Percentiles rank a stretch among this genome's conserved stretches.
phyloP scores from a whole-genome alignment of 2,888 invertebrate species.

The Stenotaenia linearis region DNA sequence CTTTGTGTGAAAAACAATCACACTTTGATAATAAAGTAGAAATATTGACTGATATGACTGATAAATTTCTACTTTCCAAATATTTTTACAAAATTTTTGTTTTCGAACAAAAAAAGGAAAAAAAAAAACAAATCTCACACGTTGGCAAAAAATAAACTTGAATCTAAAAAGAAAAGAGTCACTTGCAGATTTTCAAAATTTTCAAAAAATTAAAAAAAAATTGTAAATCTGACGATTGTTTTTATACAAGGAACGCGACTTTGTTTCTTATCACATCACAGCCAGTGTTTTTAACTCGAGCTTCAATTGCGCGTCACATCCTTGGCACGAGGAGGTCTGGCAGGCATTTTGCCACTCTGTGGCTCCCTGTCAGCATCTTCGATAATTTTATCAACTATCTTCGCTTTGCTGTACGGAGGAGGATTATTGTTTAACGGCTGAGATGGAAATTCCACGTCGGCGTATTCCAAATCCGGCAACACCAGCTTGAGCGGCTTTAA shows the following conservation, averaged over 20 bases:
- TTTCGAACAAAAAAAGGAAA: background rate
- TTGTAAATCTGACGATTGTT: background rate
- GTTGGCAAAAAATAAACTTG: too few relatives aligned
- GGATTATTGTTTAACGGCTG: slow-evolving; percentile 17
- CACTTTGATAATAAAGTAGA: background rate
- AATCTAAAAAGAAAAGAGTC: too few relatives aligned
- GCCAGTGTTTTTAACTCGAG: background rate
- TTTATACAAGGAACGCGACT: too few relatives aligned
- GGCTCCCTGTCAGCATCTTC: slow-evolving; percentile 27
- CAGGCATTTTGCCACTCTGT: background rate
- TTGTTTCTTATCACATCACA: background rate
- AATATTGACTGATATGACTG: background rate
- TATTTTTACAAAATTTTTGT: background rate
- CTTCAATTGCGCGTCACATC: background rate
- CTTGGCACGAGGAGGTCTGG: slow-evolving; percentile 6
- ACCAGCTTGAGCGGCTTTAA: slow-evolving; percentile 79
- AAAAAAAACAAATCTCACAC: background rate
- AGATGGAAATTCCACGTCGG: slow-evolving; percentile 65
- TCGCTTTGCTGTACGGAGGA: slow-evolving; percentile 8
- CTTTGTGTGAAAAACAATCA: background rate
- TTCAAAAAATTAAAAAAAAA: too few relatives aligned
- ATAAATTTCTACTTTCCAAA: background rate
- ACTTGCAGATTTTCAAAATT: too few relatives aligned
- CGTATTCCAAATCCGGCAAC: slow-evolving; percentile 75
- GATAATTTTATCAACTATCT: slow-evolving; percentile 6